Base-by-base conservation (phyloP, 2,888 invertebrate genomes). In the Synergus itoensis region DNA sequence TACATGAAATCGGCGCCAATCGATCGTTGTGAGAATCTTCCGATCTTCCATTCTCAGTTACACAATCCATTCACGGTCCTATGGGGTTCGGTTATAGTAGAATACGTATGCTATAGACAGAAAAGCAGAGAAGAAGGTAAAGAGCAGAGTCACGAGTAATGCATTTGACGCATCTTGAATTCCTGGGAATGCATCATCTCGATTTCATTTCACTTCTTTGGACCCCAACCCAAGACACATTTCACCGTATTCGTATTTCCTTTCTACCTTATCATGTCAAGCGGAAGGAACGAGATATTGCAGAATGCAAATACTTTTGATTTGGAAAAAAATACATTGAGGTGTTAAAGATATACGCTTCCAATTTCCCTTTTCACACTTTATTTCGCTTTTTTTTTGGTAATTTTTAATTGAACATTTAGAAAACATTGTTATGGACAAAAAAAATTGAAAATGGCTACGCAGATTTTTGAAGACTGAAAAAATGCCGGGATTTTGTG, bases 21-120 rank as follows among this genome's bases (percentile, higher is more conserved):
- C 80, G 83, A 80, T 80, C 83, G 80, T 79, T 82, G 83, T 83
- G 83, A 83, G 83, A 83, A 83, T 81, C 81, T 36, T n/a, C 63
- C 21, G 79, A 79, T 78, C 77, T 81, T 60, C 77, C 81, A 81
- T 83, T 83, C 83, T 81, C 83, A 83, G 81, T 81, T 81, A 79
- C 77, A 81, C 81, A 81, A 73, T 73, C 73, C 73, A 73, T 73
- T 69, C 48, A 69, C 69, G 36, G 48, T 48, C 28, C 48, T 48
- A 36, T 69, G 45, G 21, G 16, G 45, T 69, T 69, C 48, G 48
- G 67, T 53, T 28, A 60, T 60, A 28, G 60, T 60, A 60, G 21
- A 60, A 21, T 60, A 53, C 9, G 9, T 53, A 18, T 53, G 53
- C 7, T 53, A 14, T 41, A 69, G 60, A 69, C 36, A 41, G 69